These are phyloP conservation scores for Caranx melampygus DNA, from an alignment of 2,113 vertebrate genomes.

Conservation along the genomic window DNA sequence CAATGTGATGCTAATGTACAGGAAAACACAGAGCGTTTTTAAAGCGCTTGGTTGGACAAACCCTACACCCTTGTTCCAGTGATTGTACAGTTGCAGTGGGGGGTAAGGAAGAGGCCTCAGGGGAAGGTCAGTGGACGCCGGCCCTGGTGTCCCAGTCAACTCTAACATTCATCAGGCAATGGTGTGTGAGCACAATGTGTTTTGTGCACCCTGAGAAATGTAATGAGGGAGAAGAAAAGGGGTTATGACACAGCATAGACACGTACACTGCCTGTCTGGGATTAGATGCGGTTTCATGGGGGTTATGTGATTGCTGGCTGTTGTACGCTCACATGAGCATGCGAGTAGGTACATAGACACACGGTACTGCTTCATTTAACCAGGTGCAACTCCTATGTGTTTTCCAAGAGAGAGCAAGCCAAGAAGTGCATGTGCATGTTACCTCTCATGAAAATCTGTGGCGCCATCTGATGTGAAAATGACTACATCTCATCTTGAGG, in stretches of 20 bases:
- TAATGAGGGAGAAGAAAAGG: constrained; percentile 68
- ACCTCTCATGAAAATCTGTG: not conserved
- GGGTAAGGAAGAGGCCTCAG: constrained; percentile 21
- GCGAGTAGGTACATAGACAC: not conserved
- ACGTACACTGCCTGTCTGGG: constrained; percentile 30
- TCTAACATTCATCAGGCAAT: constrained; percentile 66
- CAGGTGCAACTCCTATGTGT: not conserved
- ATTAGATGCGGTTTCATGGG: constrained; percentile 16
- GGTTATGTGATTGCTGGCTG: not conserved
- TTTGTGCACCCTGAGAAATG: constrained; percentile 64
- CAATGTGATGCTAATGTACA: constrained; percentile 16
- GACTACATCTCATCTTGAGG: constrained; percentile 3
- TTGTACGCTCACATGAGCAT: not conserved
- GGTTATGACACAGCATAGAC: constrained; percentile 53
- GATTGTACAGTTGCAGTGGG: constrained; percentile 43
- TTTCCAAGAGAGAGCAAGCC: not conserved
- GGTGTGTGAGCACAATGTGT: constrained; percentile 59
- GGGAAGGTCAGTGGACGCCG: constrained; percentile 28
- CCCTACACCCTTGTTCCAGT: constrained; percentile 35
- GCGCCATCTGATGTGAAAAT: not conserved
- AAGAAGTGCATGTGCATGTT: not conserved
- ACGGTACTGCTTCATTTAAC: not conserved
- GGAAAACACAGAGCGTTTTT: not conserved
- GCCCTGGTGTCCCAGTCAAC: constrained; percentile 58
- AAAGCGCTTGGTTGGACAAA: constrained; percentile 11